Percentiles rank a stretch among this genome's conserved stretches.
Conservation (phyloP, 2,113 vertebrate species). For the Thryonomys swinderianus region DNA sequence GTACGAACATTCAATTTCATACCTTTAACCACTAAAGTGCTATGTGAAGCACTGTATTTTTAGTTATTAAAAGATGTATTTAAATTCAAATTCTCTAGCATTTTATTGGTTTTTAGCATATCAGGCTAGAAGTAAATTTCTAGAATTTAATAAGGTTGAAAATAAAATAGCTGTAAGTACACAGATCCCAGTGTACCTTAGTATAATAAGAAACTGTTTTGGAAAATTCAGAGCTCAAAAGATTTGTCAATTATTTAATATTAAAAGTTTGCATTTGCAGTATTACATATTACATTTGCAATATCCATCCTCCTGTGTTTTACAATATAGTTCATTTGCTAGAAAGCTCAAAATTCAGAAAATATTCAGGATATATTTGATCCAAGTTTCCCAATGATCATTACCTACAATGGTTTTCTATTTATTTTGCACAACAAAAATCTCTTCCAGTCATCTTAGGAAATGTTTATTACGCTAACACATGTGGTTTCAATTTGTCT, state of each 20-base stretch:
- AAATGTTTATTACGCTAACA: conserved; percentile 27
- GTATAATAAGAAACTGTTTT: not conserved
- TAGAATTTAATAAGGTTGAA: not conserved
- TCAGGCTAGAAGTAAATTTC: not conserved
- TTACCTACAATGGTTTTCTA: not conserved
- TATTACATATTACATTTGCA: too few species aligned
- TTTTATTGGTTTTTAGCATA: conserved; percentile 1
- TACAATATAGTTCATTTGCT: not conserved
- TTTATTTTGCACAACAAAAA: conserved; percentile 60
- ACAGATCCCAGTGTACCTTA: not conserved
- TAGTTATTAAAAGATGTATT: conserved; percentile 1
- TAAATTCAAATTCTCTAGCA: conserved; percentile 42
- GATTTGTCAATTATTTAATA: not conserved
- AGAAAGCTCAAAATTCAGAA: not conserved
- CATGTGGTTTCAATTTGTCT: conserved; percentile 62
- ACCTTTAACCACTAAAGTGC: not conserved
- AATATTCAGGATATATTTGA: conserved; percentile 48
- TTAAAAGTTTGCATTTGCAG: not conserved
- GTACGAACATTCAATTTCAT: conserved; percentile 44
- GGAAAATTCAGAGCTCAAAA: conserved; percentile 1
- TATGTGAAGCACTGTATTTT: not conserved
- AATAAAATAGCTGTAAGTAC: not conserved
- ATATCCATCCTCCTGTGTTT: not conserved
- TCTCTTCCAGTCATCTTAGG: conserved; percentile 54
- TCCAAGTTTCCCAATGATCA: not conserved